Conservation (phyloP, 2,797 vertebrate species). For the Ataeniobius toweri region DNA sequence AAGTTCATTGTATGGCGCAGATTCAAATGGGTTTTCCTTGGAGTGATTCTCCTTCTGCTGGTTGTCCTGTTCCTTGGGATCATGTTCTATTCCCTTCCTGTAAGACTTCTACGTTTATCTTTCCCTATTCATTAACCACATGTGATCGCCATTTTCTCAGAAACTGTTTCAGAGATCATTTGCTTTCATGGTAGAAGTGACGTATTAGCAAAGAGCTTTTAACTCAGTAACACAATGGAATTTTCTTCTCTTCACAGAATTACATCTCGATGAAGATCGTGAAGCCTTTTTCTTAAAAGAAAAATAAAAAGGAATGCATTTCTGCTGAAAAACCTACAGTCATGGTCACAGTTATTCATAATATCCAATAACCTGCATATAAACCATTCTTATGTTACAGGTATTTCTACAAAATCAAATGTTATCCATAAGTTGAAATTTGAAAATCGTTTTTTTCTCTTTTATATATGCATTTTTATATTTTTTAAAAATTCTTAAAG, state of each 20-base stretch:
- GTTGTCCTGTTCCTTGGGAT: constrained; percentile 89
- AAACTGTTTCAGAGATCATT: neutral
- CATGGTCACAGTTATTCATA: constrained; percentile 6
- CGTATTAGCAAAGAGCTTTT: neutral
- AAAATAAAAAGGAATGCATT: neutral
- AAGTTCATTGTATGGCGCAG: constrained; percentile 95
- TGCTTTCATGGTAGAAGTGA: neutral
- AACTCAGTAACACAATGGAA: neutral
- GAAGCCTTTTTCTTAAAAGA: constrained; percentile 70
- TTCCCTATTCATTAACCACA: neutral
- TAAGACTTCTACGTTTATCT: constrained; percentile 66
- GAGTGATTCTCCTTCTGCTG: constrained; percentile 83
- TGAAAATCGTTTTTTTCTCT: neutral
- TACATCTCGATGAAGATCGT: constrained; percentile 87
- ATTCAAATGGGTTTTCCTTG: constrained; percentile 93
- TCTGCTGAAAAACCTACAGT: constrained; percentile 12
- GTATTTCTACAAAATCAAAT: constrained; percentile 7
- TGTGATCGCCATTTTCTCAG: neutral
- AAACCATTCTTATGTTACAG: constrained; percentile 25
- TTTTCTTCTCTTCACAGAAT: constrained; percentile 68
- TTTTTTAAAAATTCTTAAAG: neutral
- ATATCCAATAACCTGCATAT: constrained; percentile 21
- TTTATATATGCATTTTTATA: neutral
- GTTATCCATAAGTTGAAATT: neutral
- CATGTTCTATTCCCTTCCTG: constrained; percentile 93